phyloP scores from a whole-genome alignment of 2,888 invertebrate species.

The Stenoptilia bipunctidactyla region DNA sequence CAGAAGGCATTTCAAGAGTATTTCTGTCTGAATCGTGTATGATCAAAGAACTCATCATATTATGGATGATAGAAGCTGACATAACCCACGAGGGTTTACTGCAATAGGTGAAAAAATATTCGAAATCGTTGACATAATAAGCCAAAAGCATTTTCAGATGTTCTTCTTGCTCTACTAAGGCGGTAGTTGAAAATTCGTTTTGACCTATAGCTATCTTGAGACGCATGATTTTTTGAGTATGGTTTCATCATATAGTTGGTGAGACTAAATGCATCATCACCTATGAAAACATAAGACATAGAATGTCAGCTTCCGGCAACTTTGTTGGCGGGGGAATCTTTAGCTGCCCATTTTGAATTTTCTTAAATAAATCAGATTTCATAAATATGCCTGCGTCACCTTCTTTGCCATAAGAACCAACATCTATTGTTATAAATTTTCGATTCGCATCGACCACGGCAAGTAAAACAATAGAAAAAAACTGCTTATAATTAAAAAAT shows the following conservation, averaged over 20 bases:
- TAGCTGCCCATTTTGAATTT: conserved; percentile 10
- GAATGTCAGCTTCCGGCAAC: conserved; percentile 12
- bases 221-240: conserved; percentile 9
- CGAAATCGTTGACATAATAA: conserved; percentile 11
- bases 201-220: conserved; percentile 5
- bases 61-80: conserved; percentile 10
- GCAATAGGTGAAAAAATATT: conserved; percentile 2
- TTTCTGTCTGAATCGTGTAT: conserved; percentile 7
- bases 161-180: conserved; percentile 12
- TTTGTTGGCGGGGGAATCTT: conserved; percentile 12
- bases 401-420: conserved; percentile 10
- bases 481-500: conserved; percentile 6
- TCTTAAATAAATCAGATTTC: conserved; percentile 7
- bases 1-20: conserved; percentile 8
- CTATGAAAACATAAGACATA: conserved; percentile 12
- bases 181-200: conserved; percentile 14
- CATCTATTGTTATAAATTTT: conserved; percentile 12
- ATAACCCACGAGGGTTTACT: conserved; percentile 9
- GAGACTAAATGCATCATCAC: conserved; percentile 10
- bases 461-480: conserved; percentile 9
- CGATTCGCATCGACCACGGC: conserved; percentile 11
- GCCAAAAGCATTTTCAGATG: conserved; percentile 13
- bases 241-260: conserved; percentile 7
- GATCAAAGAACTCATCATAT: conserved; percentile 11
- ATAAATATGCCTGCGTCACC: conserved; percentile 7